These are phyloP conservation scores for Ischnus inquisitorius DNA, from an alignment of 2,888 invertebrate genomes.

Conservation along the genomic window DNA sequence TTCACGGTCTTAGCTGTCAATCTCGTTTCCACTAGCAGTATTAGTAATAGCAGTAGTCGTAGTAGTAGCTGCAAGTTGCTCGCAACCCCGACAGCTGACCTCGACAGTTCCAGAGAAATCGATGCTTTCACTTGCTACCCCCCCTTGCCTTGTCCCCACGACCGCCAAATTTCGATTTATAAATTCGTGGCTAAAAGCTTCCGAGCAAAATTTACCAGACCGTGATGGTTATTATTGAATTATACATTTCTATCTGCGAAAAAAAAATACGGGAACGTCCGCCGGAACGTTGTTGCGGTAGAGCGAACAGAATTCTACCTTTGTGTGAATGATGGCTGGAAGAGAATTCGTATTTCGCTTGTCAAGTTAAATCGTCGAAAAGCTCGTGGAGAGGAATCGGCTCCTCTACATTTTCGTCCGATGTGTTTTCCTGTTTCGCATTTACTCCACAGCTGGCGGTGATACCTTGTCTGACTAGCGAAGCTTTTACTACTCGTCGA, in stretches of 20 bases:
- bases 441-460: conserved; percentile 14
- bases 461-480: conserved; percentile 36
- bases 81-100: conserved; percentile 38
- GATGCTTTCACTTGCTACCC: conserved; percentile 2
- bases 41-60: neutral
- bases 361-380: conserved; percentile 12
- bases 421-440: neutral
- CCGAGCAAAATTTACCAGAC: neutral
- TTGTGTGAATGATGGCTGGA: conserved; percentile 18
- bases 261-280: neutral
- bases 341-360: neutral
- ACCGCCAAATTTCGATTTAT: conserved; percentile 39
- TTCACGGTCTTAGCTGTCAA: conserved; percentile 55
- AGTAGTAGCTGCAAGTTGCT: neutral
- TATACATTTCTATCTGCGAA: neutral
- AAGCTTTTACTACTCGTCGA: conserved; percentile 58
- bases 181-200: conserved; percentile 12
- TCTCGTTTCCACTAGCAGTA: conserved; percentile 33
- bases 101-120: conserved; percentile 25
- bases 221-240: neutral
- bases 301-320: neutral
- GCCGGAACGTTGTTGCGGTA: neutral
- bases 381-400: neutral
- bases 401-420: conserved; percentile 12
- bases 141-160: neutral